Evolutionary conservation across 2,113 vertebrate species (phyloP).

Genomic region (Tor tambroides): DNA sequence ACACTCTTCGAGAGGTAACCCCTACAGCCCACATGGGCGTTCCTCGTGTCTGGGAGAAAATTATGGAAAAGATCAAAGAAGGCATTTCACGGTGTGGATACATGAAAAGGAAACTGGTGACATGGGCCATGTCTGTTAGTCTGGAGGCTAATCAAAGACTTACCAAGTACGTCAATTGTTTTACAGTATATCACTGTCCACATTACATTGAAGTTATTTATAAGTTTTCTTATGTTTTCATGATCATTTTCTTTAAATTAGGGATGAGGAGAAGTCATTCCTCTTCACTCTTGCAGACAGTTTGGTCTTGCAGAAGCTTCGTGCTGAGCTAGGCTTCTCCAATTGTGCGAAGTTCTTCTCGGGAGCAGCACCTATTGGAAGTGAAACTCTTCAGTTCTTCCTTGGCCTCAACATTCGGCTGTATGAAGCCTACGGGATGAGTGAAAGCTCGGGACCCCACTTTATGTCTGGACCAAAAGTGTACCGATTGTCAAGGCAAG

Average conservation of each 20-base stretch:
- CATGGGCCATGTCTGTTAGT: conserved; percentile 86
- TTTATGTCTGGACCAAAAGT: conserved; percentile 81
- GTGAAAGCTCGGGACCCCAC: conserved; percentile 86
- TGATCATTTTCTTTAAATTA: conserved; percentile 51
- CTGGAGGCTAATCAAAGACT: conserved; percentile 79
- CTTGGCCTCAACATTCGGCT: conserved; percentile 84
- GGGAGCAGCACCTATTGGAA: conserved; percentile 83
- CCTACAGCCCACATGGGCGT: conserved; percentile 89
- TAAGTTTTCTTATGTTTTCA: neutral
- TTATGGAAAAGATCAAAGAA: conserved; percentile 89
- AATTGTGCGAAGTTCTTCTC: conserved; percentile 84
- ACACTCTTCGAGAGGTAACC: conserved; percentile 80
- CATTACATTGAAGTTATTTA: neutral
- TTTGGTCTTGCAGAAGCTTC: conserved; percentile 83
- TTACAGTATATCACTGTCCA: neutral
- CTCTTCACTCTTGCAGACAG: conserved; percentile 78
- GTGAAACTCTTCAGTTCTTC: conserved; percentile 83
- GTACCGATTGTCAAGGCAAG: conserved; percentile 81
- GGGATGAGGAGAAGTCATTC: conserved; percentile 81
- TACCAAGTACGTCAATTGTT: conserved; percentile 67
- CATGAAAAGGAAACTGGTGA: conserved; percentile 82
- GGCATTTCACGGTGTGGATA: conserved; percentile 79
- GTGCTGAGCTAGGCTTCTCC: conserved; percentile 80
- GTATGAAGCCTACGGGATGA: conserved; percentile 88
- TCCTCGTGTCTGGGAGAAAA: conserved; percentile 91